Evolutionary conservation across 2,113 vertebrate species (phyloP).

Genomic region (Girardinichthys multiradiatus): DNA sequence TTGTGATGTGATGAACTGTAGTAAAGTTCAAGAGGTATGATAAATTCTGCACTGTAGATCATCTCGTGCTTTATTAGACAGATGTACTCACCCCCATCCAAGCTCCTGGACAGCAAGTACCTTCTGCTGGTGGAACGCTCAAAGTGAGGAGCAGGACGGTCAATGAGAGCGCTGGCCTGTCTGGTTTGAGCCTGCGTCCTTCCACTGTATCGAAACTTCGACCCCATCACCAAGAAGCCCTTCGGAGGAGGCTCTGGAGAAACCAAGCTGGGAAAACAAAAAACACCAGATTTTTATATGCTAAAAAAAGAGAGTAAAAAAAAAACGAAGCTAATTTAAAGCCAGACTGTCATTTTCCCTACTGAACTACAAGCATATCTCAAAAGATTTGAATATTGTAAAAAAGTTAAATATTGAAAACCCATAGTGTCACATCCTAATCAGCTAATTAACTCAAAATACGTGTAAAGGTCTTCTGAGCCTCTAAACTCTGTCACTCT

Average conservation of each 20-base stretch:
- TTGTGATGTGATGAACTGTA: no score
- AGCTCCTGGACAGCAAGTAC: slow-evolving; percentile 95
- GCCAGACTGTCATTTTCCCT: background rate
- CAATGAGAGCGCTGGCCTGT: slow-evolving; percentile 96
- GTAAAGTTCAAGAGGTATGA: no score
- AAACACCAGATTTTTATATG: background rate
- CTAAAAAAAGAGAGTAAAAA: background rate
- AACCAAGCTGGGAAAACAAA: slow-evolving; percentile 83
- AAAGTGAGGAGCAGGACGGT: slow-evolving; percentile 94
- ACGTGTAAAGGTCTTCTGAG: no score
- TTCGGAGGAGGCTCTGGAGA: slow-evolving; percentile 97
- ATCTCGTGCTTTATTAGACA: background rate
- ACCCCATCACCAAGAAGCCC: slow-evolving; percentile 98
- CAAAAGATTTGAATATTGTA: no score
- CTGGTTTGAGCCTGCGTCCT: slow-evolving; percentile 96
- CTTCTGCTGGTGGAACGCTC: slow-evolving; percentile 96
- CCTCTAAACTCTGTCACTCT: no score
- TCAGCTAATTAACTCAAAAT: no score
- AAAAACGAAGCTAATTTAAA: background rate
- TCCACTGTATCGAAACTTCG: slow-evolving; percentile 97
- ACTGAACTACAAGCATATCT: background rate
- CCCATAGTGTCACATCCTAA: no score
- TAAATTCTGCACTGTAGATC: background rate
- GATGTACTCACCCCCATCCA: slow-evolving; percentile 89
- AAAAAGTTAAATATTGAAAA: no score